phyloP scores from a whole-genome alignment of 2,797 vertebrate species.

The Saguinus oedipus region DNA sequence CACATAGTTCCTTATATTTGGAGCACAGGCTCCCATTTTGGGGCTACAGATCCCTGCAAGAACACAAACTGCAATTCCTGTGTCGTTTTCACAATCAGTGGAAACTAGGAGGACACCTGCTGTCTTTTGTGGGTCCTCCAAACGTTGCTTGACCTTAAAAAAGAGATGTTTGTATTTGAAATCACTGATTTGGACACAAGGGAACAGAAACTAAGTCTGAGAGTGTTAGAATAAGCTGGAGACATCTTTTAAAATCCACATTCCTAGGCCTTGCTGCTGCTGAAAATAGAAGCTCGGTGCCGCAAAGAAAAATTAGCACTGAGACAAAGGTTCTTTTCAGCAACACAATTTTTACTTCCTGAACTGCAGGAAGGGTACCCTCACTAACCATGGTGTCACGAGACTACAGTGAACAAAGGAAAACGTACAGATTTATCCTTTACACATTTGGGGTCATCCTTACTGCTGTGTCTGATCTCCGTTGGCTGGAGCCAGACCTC shows the following conservation, averaged over 20 bases:
- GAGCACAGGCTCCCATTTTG: background rate
- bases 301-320: too few species aligned
- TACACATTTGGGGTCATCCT: too few species aligned
- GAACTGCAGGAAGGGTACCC: too few species aligned
- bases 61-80: background rate
- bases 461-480: too few species aligned
- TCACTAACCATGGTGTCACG: too few species aligned
- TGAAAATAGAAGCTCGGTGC: too few species aligned
- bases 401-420: too few species aligned
- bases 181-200: background rate
- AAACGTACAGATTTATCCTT: too few species aligned
- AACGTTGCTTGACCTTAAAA: background rate
- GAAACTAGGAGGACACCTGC: background rate
- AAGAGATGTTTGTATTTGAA: background rate
- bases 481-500: too few species aligned
- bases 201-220: background rate
- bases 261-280: background rate
- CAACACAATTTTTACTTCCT: too few species aligned
- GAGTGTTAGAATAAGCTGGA: background rate
- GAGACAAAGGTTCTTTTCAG: too few species aligned
- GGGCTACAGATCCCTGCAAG: background rate
- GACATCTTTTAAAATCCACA: background rate
- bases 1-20: background rate
- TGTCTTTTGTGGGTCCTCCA: background rate
- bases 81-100: background rate